phyloP scores from a whole-genome alignment of 1,140 invertebrate genomes.

The Polyergus mexicanus region DNA sequence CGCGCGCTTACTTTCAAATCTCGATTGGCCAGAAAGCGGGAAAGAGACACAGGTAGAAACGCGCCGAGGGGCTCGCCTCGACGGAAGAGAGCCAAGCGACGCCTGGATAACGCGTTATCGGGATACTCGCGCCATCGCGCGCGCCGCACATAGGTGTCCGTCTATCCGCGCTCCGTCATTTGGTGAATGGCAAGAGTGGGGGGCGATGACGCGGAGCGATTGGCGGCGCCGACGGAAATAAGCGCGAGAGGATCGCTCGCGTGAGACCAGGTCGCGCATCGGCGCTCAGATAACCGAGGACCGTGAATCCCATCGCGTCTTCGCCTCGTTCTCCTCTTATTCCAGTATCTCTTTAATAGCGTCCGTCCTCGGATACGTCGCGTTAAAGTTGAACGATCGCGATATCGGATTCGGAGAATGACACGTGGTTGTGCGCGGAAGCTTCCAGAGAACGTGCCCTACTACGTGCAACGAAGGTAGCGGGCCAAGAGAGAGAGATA shows the following conservation, averaged over 20 bases:
- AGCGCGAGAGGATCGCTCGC: slow-evolving; percentile 47
- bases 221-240: slow-evolving; percentile 49
- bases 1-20: slow-evolving; percentile 58
- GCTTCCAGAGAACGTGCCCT: slow-evolving; percentile 14
- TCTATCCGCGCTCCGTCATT: slow-evolving; percentile 15
- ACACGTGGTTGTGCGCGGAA: slow-evolving; percentile 40
- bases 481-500: not conserved
- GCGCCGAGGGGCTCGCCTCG: not conserved
- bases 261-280: slow-evolving; percentile 37
- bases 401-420: not conserved
- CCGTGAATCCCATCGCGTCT: slow-evolving; percentile 35
- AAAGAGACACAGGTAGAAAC: not conserved
- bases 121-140: slow-evolving; percentile 25
- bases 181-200: slow-evolving; percentile 39
- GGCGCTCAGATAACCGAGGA: slow-evolving; percentile 41
- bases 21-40: not conserved
- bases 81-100: slow-evolving; percentile 34
- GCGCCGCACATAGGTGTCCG: slow-evolving; percentile 10
- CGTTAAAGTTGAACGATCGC: not conserved
- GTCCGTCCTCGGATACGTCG: not conserved
- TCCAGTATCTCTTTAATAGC: not conserved
- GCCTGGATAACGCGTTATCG: slow-evolving; percentile 32
- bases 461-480: not conserved
- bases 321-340: not conserved
- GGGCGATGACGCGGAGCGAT: slow-evolving; percentile 15